Percentiles rank a stretch among this genome's conserved stretches.
phyloP scores from a whole-genome alignment of 2,113 vertebrate genomes.

The Colinus virginianus region DNA sequence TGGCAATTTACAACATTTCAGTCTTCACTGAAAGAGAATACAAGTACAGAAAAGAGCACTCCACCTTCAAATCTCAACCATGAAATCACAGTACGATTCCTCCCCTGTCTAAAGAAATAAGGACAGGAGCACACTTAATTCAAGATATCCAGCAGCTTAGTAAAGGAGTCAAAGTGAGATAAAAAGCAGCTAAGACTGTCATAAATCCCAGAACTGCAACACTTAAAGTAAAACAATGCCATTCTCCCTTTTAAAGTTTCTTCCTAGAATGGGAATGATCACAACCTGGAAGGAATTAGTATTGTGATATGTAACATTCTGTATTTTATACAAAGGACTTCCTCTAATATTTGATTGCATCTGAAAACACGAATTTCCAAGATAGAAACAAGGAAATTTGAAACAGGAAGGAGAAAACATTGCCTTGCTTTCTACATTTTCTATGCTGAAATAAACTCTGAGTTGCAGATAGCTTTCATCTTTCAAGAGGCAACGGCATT shows the following conservation, averaged over 20 bases:
- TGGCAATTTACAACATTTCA: slow-evolving; percentile 27
- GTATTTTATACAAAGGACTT: neutral
- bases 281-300: neutral
- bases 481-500: neutral
- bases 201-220: neutral
- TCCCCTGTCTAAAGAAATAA: neutral
- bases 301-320: neutral
- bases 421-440: neutral
- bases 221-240: neutral
- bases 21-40: slow-evolving; percentile 25
- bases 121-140: neutral
- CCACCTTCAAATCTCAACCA: neutral
- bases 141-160: neutral
- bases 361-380: neutral
- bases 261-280: neutral
- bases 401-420: neutral
- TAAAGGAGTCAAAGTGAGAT: neutral
- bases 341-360: neutral
- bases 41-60: neutral
- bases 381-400: neutral
- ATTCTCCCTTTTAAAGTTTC: neutral
- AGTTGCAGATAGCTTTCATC: neutral
- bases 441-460: neutral
- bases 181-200: slow-evolving; percentile 5
- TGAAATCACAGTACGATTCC: neutral